Percentiles rank a stretch among this genome's conserved stretches.
phyloP scores from a whole-genome alignment of 2,888 invertebrate species.

The Metalampra italica region DNA sequence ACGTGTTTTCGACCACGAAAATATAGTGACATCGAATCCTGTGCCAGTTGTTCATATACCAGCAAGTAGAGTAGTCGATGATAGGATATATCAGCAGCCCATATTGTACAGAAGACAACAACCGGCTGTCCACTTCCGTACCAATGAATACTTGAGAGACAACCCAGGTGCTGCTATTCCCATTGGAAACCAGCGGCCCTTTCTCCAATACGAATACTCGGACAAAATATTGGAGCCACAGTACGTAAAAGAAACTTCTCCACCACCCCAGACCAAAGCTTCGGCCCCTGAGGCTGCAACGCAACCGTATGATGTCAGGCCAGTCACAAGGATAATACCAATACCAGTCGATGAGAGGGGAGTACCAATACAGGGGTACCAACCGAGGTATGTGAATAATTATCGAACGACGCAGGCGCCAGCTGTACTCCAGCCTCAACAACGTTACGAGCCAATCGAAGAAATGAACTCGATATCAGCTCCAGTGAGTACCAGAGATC shows the following conservation, averaged over 20 bases:
- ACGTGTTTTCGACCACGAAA: conserved; percentile 66
- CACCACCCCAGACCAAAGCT: conserved; percentile 41
- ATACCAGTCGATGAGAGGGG: conserved; percentile 70
- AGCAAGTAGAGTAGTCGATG: conserved; percentile 52
- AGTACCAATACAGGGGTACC: conserved; percentile 62
- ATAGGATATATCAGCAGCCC: conserved; percentile 58
- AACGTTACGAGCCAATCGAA: conserved; percentile 69
- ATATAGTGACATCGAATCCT: conserved; percentile 71
- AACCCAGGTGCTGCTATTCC: conserved; percentile 70
- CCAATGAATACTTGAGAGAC: conserved; percentile 68
- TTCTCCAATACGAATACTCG: conserved; percentile 69
- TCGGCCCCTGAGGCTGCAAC: conserved; percentile 49
- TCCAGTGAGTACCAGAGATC: conserved; percentile 84
- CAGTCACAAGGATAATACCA: conserved; percentile 62
- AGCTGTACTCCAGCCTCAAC: conserved; percentile 40
- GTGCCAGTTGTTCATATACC: conserved; percentile 78
- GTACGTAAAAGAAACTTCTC: conserved; percentile 47
- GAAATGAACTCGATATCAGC: conserved; percentile 81
- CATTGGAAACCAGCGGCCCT: conserved; percentile 73
- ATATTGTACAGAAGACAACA: conserved; percentile 50
- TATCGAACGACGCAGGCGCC: conserved; percentile 45
- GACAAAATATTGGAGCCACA: conserved; percentile 70
- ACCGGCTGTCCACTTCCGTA: conserved; percentile 60
- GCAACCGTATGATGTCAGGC: conserved; percentile 53
- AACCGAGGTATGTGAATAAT: conserved; percentile 54